These are phyloP conservation scores for Aleadryas rufinucha DNA, from an alignment of 2,113 vertebrate genomes.

Conservation along the genomic window DNA sequence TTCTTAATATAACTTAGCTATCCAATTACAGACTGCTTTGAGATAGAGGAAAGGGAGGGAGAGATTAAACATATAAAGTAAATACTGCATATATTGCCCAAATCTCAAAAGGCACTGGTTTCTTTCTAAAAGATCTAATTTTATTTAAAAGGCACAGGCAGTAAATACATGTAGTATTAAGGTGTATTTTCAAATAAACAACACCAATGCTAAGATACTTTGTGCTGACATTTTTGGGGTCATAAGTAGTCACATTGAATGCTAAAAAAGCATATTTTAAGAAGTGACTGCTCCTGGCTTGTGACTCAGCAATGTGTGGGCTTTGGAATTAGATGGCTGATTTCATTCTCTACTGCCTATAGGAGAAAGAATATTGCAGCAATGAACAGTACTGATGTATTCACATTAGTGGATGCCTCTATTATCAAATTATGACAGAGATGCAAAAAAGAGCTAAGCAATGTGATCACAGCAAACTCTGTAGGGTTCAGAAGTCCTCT, in stretches of 20 bases:
- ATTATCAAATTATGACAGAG: not conserved
- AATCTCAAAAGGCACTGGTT: not conserved
- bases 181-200: not conserved
- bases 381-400: not conserved
- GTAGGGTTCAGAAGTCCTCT: not conserved
- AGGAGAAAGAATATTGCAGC: not conserved
- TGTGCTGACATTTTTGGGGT: not conserved
- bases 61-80: not conserved
- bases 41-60: not conserved
- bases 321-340: not conserved
- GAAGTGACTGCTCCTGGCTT: not conserved
- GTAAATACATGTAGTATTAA: not conserved
- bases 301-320: not conserved
- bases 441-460: not conserved
- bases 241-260: not conserved
- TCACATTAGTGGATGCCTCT: not conserved
- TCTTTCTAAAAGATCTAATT: not conserved
- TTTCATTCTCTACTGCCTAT: not conserved
- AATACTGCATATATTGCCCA: not conserved
- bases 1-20: not conserved
- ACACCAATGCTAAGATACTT: not conserved
- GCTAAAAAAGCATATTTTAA: not conserved
- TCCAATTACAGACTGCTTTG: not conserved
- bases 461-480: not conserved
- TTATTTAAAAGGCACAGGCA: not conserved